phyloP scores from a whole-genome alignment of 2,888 invertebrate genomes.

The Euzetes globulus region DNA sequence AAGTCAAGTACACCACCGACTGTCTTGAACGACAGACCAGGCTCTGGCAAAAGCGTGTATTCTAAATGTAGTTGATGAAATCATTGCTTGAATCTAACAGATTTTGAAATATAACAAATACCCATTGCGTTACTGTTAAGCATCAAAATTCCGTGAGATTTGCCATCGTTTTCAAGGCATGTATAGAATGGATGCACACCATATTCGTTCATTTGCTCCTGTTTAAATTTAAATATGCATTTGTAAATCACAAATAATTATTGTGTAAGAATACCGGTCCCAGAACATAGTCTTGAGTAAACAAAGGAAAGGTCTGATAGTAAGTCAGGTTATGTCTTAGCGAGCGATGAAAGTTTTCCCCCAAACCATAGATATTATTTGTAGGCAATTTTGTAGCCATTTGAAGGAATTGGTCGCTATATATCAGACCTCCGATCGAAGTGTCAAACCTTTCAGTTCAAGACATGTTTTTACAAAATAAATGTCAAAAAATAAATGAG shows the following conservation, averaged over 20 bases:
- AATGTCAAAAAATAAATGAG: not conserved
- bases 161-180: constrained; percentile 11
- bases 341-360: constrained; percentile 52
- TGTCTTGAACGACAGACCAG: constrained; percentile 70
- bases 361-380: constrained; percentile 45
- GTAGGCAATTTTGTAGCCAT: constrained; percentile 26
- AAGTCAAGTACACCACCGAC: constrained; percentile 75
- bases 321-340: constrained; percentile 17
- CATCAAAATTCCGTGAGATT: constrained; percentile 63
- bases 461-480: not conserved
- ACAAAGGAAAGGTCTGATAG: not conserved
- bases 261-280: constrained; percentile 8
- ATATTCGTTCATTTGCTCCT: constrained; percentile 41
- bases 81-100: not conserved
- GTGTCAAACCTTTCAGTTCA: constrained; percentile 43
- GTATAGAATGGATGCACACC: constrained; percentile 29
- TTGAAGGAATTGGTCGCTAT: constrained; percentile 36
- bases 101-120: constrained; percentile 46
- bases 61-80: not conserved
- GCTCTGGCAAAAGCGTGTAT: constrained; percentile 63
- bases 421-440: constrained; percentile 44
- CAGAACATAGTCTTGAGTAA: constrained; percentile 9
- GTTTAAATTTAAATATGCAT: constrained; percentile 66
- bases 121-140: constrained; percentile 83
- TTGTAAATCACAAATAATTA: constrained; percentile 57